These are phyloP conservation scores for Cyrtorhinus lividipennis DNA, from an alignment of 1,140 invertebrate genomes.

Conservation along the genomic window DNA sequence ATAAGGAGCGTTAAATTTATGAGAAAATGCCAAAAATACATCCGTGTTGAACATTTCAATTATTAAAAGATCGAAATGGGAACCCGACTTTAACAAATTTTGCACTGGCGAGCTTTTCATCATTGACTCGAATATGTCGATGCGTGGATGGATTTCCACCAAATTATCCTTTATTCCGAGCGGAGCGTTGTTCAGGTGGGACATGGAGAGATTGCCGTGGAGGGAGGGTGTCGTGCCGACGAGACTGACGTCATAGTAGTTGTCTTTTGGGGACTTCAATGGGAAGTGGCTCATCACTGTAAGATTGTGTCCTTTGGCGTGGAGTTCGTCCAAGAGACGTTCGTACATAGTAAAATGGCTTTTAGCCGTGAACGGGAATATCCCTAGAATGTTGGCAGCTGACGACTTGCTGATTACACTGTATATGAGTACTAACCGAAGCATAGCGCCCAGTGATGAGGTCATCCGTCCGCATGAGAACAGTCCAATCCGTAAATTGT, in stretches of 20 bases:
- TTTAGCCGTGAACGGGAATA: slow-evolving; percentile 27
- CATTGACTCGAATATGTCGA: slow-evolving; percentile 7
- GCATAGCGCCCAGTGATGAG: too few relatives aligned
- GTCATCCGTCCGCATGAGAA: too few relatives aligned
- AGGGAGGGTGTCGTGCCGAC: slow-evolving; percentile 2
- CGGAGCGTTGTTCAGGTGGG: not conserved
- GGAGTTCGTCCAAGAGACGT: slow-evolving; percentile 27
- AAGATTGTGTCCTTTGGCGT: slow-evolving; percentile 27
- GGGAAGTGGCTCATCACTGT: slow-evolving; percentile 31
- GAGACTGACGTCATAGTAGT: slow-evolving; percentile 35
- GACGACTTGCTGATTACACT: not conserved
- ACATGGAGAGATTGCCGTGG: slow-evolving; percentile 7
- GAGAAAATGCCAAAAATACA: slow-evolving; percentile 23
- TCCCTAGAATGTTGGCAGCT: slow-evolving; percentile 25
- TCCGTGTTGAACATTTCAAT: slow-evolving; percentile 26
- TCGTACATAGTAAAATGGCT: slow-evolving; percentile 31
- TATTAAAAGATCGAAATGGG: slow-evolving; percentile 28
- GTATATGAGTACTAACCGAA: too few relatives aligned
- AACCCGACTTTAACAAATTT: slow-evolving; percentile 32
- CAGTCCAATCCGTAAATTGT: too few relatives aligned
- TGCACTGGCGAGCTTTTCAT: slow-evolving; percentile 29
- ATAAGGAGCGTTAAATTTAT: slow-evolving; percentile 39
- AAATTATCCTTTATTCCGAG: slow-evolving; percentile 1
- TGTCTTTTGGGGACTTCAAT: slow-evolving; percentile 32
- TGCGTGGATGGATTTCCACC: not conserved